These are phyloP conservation scores for Falco cherrug DNA, from an alignment of 2,797 vertebrate genomes.

Conservation along the genomic window DNA sequence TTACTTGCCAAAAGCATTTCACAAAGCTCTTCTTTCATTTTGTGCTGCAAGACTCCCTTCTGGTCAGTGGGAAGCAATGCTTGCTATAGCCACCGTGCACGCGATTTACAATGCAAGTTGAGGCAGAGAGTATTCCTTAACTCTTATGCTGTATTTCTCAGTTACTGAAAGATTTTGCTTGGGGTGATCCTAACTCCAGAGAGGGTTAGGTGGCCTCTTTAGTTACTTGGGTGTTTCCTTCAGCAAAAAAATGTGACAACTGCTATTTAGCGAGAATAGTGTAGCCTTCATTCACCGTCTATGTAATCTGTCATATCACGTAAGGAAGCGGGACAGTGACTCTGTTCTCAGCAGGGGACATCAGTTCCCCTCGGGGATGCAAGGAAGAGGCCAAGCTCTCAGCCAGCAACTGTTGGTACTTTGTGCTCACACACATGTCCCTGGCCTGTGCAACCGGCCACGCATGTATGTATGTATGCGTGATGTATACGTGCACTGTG, in stretches of 20 bases:
- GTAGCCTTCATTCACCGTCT: background rate
- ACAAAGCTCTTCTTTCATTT: background rate
- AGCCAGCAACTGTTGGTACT: no score
- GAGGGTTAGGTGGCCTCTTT: background rate
- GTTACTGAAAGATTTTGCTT: background rate
- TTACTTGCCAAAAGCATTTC: background rate
- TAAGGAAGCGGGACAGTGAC: background rate
- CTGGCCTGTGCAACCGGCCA: no score
- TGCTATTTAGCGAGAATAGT: background rate
- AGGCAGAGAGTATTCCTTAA: background rate
- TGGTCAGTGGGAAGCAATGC: background rate
- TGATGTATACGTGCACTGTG: accelerated
- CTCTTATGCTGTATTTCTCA: background rate
- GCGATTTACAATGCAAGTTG: background rate
- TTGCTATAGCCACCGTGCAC: background rate
- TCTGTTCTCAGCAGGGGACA: no score
- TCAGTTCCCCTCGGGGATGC: no score
- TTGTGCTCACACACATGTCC: accelerated
- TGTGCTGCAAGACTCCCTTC: background rate
- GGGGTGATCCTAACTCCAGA: background rate
- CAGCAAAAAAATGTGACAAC: background rate
- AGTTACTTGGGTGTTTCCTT: background rate
- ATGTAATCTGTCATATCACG: background rate
- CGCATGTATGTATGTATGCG: accelerated
- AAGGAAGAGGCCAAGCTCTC: background rate